phyloP scores from a whole-genome alignment of 2,113 vertebrate species.

The Capreolus pygargus region DNA sequence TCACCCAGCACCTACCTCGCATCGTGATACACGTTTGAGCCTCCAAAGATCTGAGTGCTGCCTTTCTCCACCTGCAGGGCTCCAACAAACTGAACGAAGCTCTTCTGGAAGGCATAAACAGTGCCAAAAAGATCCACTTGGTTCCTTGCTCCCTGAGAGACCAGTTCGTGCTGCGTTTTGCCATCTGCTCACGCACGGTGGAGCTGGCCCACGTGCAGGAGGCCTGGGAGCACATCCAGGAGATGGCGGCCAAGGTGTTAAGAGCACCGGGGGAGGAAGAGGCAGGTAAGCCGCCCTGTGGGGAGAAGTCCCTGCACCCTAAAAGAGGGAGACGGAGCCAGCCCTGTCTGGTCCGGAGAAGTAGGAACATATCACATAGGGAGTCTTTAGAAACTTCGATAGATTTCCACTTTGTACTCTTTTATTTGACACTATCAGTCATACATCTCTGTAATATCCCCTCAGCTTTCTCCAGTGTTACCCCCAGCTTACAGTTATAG shows the following conservation, averaged over 20 bases:
- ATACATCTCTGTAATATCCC: not conserved
- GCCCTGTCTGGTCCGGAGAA: not conserved
- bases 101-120: slow-evolving; percentile 90
- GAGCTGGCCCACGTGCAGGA: slow-evolving; percentile 86
- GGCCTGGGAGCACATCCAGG: slow-evolving; percentile 91
- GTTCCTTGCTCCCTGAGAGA: slow-evolving; percentile 90
- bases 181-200: slow-evolving; percentile 86
- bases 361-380: fast-evolving
- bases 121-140: slow-evolving; percentile 90
- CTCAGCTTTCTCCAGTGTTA: not conserved
- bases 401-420: not conserved
- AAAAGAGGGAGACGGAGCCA: fast-evolving
- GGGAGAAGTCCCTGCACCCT: fast-evolving
- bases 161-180: slow-evolving; percentile 91
- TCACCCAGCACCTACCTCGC: too few relatives aligned
- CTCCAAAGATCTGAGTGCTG: not conserved
- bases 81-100: slow-evolving; percentile 89
- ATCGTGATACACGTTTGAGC: not conserved
- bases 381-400: not conserved
- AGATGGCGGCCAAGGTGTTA: slow-evolving; percentile 86
- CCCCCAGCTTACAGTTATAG: not conserved
- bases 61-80: slow-evolving; percentile 79
- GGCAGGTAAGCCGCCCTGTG: not conserved
- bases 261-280: slow-evolving; percentile 46
- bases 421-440: not conserved